A percentile compares a stretch with the other conserved stretches of the same genome.
phyloP scores from a whole-genome alignment of 53 echinoderm and acorn worm genomes.

The Holothuria leucospilota region DNA sequence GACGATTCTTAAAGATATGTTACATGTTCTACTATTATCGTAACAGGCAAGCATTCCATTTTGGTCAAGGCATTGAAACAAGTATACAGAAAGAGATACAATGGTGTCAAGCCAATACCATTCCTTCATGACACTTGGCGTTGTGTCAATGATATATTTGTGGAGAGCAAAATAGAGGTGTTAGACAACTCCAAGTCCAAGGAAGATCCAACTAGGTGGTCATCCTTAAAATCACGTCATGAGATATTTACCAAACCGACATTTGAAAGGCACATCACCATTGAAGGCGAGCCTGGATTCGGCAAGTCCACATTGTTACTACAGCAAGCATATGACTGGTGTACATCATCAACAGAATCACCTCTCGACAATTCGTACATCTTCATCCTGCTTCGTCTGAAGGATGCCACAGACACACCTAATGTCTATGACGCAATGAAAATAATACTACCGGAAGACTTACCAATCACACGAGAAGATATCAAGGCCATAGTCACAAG shows the following conservation, averaged over 20 bases:
- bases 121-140: neutral
- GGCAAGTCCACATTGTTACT: slow-evolving; percentile 12
- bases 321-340: neutral
- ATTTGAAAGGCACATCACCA: neutral
- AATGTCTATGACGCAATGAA: neutral
- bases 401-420: neutral
- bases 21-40: too few species aligned
- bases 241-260: neutral
- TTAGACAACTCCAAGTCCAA: neutral
- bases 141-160: neutral
- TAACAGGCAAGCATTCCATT: too few species aligned
- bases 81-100: too few species aligned
- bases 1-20: too few species aligned
- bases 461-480: neutral
- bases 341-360: neutral
- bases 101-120: neutral
- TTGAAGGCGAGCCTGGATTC: neutral
- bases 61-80: too few species aligned
- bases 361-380: neutral
- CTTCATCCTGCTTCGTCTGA: neutral
- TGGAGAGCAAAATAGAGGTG: neutral
- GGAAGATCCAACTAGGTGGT: neutral
- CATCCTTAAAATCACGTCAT: neutral
- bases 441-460: neutral
- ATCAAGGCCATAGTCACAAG: neutral